Evolutionary conservation across 2,113 vertebrate species (phyloP).

Genomic region (Passer domesticus): DNA sequence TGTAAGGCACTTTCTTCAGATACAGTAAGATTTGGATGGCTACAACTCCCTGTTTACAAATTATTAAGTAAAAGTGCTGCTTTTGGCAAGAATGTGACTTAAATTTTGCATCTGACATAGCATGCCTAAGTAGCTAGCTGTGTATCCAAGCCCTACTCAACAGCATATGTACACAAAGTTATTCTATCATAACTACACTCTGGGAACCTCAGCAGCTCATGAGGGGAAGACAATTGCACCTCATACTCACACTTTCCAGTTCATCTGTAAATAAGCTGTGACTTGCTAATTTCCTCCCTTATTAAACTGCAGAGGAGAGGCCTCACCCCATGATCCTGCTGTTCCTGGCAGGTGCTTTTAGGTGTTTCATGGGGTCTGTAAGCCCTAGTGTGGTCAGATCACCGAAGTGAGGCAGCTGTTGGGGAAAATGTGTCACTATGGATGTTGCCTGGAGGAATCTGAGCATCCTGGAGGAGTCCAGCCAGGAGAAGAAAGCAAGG

Average conservation of each 20-base stretch:
- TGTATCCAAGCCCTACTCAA: not conserved
- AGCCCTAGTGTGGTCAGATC: not conserved
- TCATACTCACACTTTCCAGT: not conserved
- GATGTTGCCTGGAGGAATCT: not conserved
- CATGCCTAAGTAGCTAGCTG: not conserved
- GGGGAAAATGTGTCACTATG: not conserved
- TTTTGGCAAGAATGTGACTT: not conserved
- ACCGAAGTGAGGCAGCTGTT: not conserved
- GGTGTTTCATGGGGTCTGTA: not conserved
- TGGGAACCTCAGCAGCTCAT: not conserved
- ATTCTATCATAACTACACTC: not conserved
- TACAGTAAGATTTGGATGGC: not conserved
- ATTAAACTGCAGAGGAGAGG: not conserved
- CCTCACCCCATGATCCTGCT: not conserved
- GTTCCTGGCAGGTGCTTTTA: not conserved
- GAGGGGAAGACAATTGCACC: not conserved
- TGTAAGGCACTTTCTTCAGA: not conserved
- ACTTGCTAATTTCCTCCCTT: not conserved
- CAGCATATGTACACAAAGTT: accelerated
- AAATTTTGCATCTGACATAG: not conserved
- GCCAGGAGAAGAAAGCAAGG: not conserved
- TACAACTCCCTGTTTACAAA: not conserved
- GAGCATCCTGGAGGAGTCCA: not conserved
- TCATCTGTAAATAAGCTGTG: not conserved
- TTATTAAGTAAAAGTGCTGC: not conserved